phyloP scores from a whole-genome alignment of 2,888 invertebrate genomes.

The Lagria hirta region DNA sequence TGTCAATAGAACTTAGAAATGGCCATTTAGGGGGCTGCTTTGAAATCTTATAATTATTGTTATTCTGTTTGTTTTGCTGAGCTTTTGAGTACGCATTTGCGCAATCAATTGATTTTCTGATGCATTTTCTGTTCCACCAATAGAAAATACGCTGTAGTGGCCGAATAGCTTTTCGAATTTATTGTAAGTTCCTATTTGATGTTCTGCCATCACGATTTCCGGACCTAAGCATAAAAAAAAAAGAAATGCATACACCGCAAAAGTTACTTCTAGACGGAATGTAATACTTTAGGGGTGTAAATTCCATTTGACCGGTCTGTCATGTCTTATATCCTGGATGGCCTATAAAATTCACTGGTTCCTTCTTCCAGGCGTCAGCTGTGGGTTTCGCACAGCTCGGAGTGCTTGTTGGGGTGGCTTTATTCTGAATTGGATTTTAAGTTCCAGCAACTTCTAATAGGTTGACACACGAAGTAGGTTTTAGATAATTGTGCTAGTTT shows the following conservation, averaged over 20 bases:
- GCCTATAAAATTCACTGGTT: constrained; percentile 25
- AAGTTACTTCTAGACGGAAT: constrained; percentile 11
- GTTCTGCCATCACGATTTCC: too few species aligned
- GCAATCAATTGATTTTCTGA: too few species aligned
- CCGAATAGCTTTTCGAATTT: too few species aligned
- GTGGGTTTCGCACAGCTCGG: constrained; percentile 26
- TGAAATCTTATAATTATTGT: too few species aligned
- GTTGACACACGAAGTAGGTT: constrained; percentile 6
- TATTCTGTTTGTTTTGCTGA: too few species aligned
- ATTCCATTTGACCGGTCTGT: constrained; percentile 27
- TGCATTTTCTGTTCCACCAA: too few species aligned
- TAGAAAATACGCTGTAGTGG: too few species aligned
- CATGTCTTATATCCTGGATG: constrained; percentile 27
- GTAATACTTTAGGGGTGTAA: constrained; percentile 23
- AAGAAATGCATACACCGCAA: constrained; percentile 16
- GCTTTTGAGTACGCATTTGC: too few species aligned
- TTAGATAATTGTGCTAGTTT: not conserved
- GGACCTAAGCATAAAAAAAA: constrained; percentile 14
- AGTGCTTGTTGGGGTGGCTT: constrained; percentile 25
- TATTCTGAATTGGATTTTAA: constrained; percentile 20
- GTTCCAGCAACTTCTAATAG: constrained; percentile 23
- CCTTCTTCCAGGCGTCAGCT: constrained; percentile 21
- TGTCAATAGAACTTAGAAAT: too few species aligned
- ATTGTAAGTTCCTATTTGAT: too few species aligned
- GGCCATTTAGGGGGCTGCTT: too few species aligned